phyloP scores from a whole-genome alignment of 2,888 invertebrate genomes.

The Cistogaster globosa region DNA sequence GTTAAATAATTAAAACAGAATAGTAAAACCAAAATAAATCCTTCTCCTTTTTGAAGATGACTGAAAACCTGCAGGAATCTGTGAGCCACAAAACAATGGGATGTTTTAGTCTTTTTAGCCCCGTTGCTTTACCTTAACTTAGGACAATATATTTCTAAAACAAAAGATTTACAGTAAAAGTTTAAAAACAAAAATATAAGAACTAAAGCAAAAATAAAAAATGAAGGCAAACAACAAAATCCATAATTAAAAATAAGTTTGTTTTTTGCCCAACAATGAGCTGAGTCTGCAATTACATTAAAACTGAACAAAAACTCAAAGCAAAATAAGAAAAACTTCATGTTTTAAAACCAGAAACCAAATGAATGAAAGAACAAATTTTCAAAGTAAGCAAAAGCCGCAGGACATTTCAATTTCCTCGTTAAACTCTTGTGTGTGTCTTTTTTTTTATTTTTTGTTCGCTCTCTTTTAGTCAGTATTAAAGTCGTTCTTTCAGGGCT shows the following conservation, averaged over 20 bases:
- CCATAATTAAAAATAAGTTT: conserved; percentile 80
- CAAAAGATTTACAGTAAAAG: conserved; percentile 40
- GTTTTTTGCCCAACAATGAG: conserved; percentile 27
- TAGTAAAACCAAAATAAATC: neutral
- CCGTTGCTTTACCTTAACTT: conserved; percentile 27
- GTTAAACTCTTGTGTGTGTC: conserved; percentile 39
- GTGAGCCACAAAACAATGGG: conserved; percentile 15
- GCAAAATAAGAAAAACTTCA: neutral
- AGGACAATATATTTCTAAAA: conserved; percentile 2
- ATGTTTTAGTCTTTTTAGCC: conserved; percentile 15
- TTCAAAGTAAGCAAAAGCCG: conserved; percentile 42
- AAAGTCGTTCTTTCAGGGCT: conserved; percentile 2
- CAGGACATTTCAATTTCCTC: conserved; percentile 51
- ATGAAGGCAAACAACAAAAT: conserved; percentile 58
- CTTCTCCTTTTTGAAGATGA: conserved; percentile 2
- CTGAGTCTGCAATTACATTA: conserved; percentile 56
- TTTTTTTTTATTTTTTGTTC: conserved; percentile 44
- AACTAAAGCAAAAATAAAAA: too few species aligned
- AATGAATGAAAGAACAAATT: neutral
- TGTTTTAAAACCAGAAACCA: neutral
- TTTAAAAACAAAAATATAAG: neutral
- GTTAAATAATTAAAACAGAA: conserved; percentile 34
- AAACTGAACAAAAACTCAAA: conserved; percentile 9
- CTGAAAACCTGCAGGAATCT: conserved; percentile 18
- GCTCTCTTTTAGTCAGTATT: neutral